A percentile compares a stretch with the other conserved stretches of the same genome.
These are phyloP conservation scores for Micronycteris hirsuta DNA, from an alignment of 2,113 vertebrate genomes.

Conservation along the genomic window DNA sequence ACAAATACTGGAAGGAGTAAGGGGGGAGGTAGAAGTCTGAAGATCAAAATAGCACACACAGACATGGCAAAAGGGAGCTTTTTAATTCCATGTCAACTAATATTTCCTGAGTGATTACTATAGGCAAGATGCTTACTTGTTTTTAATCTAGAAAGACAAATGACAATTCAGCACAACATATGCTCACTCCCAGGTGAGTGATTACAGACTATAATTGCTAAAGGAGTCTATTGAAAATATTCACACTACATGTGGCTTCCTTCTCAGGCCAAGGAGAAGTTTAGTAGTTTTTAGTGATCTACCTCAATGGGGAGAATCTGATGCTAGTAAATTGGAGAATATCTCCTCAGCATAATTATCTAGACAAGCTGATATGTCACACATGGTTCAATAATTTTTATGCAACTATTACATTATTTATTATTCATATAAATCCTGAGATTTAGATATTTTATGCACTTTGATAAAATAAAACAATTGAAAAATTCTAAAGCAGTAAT, in stretches of 20 bases:
- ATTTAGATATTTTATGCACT: not conserved
- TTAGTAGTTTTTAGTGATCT: not conserved
- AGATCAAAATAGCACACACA: not conserved
- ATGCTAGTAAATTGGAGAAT: not conserved
- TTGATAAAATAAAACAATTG: not conserved
- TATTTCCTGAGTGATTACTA: constrained; percentile 28
- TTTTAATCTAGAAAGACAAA: constrained; percentile 63
- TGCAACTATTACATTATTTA: not conserved
- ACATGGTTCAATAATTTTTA: not conserved
- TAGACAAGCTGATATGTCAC: not conserved
- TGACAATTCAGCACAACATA: constrained; percentile 27
- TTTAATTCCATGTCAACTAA: constrained; percentile 12
- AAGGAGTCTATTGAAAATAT: constrained; percentile 21
- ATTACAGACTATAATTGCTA: constrained; percentile 24
- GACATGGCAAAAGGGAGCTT: not conserved
- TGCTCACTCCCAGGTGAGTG: constrained; percentile 32
- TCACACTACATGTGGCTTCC: not conserved
- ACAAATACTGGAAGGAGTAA: not conserved
- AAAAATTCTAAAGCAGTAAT: not conserved
- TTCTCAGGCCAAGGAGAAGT: not conserved
- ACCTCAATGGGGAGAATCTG: not conserved
- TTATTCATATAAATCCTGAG: not conserved
- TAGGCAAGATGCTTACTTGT: not conserved
- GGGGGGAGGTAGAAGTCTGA: not conserved
- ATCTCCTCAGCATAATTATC: not conserved